Evolutionary conservation across 1,140 invertebrate species (phyloP), one percentile per base, ranked within the genome.

Genomic region (Lepidurus couesii): DNA sequence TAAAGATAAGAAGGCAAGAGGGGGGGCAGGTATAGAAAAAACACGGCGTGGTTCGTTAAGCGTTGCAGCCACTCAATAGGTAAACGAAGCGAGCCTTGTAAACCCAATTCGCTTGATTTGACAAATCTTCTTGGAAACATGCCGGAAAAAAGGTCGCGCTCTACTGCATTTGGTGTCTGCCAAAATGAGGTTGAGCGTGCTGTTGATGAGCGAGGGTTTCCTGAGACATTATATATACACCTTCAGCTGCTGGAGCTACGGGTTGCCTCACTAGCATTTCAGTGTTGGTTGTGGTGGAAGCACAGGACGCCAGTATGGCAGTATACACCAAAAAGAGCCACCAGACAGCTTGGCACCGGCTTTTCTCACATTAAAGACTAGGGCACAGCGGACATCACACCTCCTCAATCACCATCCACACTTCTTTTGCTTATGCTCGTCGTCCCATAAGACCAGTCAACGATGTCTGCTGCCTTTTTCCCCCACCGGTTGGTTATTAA

Each of bases 261-360:
- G 53, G 53, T 34, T 65, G 53, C 53, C 53, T 65, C 53, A 1
- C 53, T 16, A 47, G 53, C 53, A 21, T 65, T 65, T 65, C 21
- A 21, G 21, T 65, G 53, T 21, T 16, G 16, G 53, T 21, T 7
- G 53, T 21, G 53, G 53, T 65, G 53, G 21, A n/a, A 65, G 53
- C 10, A 16, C 6, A 65, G 53, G 21, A 65, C 53, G 53, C 34
- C 34, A 34, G 34, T 34, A 34, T 34, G 34, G 34, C 34, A 34
- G 34, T 34, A 34, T 34, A 34, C 34, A 34, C 34, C 34, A 34
- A 34, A 34, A 34, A 34, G 34, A 9, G 53, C 53, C 53, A 65
- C 16, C 53, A 65, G 53, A 65, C 53, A 65, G 53, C 53, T 65
- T 65, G 53, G 53, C 53, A 65, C 53, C 53, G 53, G 53, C 53